Conservation (phyloP, 2,797 vertebrate species). For the Hydrolagus colliei region DNA sequence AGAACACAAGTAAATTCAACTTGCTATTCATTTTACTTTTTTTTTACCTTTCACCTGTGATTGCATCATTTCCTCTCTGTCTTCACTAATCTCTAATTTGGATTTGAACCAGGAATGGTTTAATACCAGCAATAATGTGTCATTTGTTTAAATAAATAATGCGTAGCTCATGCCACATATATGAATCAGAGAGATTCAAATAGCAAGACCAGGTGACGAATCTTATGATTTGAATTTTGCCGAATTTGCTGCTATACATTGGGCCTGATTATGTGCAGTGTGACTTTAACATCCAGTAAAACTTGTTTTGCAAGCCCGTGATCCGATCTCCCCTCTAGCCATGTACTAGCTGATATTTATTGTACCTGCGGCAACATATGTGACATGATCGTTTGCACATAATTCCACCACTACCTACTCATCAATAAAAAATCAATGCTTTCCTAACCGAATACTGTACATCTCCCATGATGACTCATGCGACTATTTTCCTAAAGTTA, state of each 20-base stretch:
- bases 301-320: background rate
- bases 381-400: background rate
- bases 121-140: background rate
- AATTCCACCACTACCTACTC: background rate
- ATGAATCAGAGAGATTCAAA: background rate
- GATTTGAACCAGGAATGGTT: background rate
- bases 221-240: background rate
- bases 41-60: background rate
- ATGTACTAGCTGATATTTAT: background rate
- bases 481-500: conserved; percentile 41
- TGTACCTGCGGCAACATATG: background rate
- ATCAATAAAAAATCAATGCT: conserved; percentile 16
- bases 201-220: background rate
- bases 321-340: background rate
- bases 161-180: too few relatives aligned
- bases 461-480: conserved; percentile 46
- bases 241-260: background rate
- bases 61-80: too few relatives aligned
- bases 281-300: background rate
- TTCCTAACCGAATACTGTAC: conserved; percentile 20
- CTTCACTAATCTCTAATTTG: background rate
- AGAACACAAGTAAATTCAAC: background rate
- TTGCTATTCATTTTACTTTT: background rate
- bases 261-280: background rate
- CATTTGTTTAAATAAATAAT: background rate